Base-by-base conservation (phyloP, 2,113 vertebrate species). In the Cyprinodon tularosa region DNA sequence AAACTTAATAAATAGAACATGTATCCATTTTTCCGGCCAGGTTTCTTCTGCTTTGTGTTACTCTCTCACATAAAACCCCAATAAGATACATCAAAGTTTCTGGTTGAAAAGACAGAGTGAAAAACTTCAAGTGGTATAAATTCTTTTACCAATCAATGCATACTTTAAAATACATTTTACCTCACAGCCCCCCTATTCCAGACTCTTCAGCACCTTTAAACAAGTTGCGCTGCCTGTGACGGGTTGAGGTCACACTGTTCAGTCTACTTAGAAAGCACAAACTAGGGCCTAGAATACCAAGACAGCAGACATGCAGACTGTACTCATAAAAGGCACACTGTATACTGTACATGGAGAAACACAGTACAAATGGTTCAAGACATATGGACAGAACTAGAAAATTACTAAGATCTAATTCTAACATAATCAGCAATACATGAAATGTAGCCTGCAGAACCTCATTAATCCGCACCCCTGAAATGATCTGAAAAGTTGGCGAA, bases 271-370 rank as follows among this genome's bases (percentile, higher is more conserved):
- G 72, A n/a, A 57, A 88, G 80, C 77, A 85, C 76, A 87, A 90
- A 91, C 84, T 88, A 86, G 76, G 72, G 85, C 85, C 84, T 90
- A 88, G 65, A 82, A 90, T 84, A 90, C 77, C 72, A 88, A 86
- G 82, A 86, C 86, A 89, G 87, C 80, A 88, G 82, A 91, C 91
- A 88, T 92, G 87, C 88, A 90, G 70, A 89, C 88, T 86, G 80
- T 88, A 90, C 79, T 91, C 72, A 86, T 86, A 77, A 91, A 90
- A 91, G 91, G 91, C 90, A 92, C 90, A 91, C 79, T 84, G 81
- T 88, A 90, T 88, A 90, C 86, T 91, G 84, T 90, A 90, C 89
- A 92, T 86, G 74, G 85, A 89, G 76, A 77, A 80, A 91, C 72
- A 91, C 88, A 81, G 78, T 84, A 89, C 72, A 86, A 88, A 87